Base-by-base conservation (phyloP, 2,888 invertebrate species). In the Anorthoa munda region DNA sequence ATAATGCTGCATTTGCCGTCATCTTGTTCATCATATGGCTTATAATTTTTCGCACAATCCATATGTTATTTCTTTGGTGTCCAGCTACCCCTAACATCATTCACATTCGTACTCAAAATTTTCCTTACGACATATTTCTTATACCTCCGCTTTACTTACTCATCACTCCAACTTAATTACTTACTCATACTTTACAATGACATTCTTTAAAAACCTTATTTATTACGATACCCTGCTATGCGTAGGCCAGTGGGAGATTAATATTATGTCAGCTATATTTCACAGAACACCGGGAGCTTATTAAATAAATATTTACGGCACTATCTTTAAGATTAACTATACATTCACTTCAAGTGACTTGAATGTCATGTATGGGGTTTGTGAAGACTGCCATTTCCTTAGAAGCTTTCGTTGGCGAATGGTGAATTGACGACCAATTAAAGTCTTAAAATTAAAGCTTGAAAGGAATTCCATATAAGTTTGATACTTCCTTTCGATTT, bases 251-350 rank as follows among this genome's bases (percentile, higher is more conserved):
- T 50, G 45, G 73, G 56, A 50, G 61, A 63, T 73, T 56, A 61
- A 63, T 48, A 11, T 48, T 48, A 73, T 56, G 56, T 18, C 23
- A 23, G 61, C 21, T 17, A 73, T 73, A 61, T 56, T 73, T 73
- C 23, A 58, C 26, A 45, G 39, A 2, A 5, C 15, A 73, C 48
- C 39, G 39, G 61, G 60, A 73, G 72, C 61, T 72, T 63, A 72
- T 72, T 56, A 46, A 63, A 72, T 60, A 72, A 58, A 51, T 72
- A 56, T 63, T 56, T 56, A 72, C 61, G 23, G 55, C 72, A 61
- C 61, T 61, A 56, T 72, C 48, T 63, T 63, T 7, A 23, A 63
- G 73, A 72, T 45, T 50, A 61, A 61, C 5, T 39, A n/a, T 9
- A 31, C 26, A 60, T 39, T 58, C 56, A 70, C 39, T 58, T 39